phyloP scores from a whole-genome alignment of 2,113 vertebrate genomes.

The Hiodon alosoides region DNA sequence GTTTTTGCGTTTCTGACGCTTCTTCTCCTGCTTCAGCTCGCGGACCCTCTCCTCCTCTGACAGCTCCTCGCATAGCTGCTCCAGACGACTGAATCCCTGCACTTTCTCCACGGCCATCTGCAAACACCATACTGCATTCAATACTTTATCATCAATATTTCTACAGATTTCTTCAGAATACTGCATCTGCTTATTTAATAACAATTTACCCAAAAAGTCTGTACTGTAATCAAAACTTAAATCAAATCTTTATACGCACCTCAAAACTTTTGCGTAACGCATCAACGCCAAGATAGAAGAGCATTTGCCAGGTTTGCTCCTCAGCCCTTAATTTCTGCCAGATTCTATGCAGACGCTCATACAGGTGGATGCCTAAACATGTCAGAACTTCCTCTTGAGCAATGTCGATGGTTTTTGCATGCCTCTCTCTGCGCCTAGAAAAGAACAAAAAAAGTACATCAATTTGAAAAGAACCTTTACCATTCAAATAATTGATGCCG shows the following conservation, averaged over 20 bases:
- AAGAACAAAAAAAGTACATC: slow-evolving; percentile 9
- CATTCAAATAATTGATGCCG: too few species aligned
- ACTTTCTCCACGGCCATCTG: slow-evolving; percentile 96
- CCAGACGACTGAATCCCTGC: slow-evolving; percentile 89
- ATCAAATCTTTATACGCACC: slow-evolving; percentile 50
- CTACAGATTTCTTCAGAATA: neutral
- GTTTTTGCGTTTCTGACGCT: slow-evolving; percentile 93
- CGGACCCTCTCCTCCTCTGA: slow-evolving; percentile 90
- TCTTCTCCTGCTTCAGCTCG: slow-evolving; percentile 96
- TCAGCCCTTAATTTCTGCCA: slow-evolving; percentile 94
- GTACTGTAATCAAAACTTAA: neutral
- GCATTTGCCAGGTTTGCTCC: slow-evolving; percentile 96
- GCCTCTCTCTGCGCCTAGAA: slow-evolving; percentile 82
- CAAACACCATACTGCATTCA: too few species aligned
- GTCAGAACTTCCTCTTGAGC: slow-evolving; percentile 97
- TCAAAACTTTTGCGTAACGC: slow-evolving; percentile 92
- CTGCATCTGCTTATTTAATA: neutral
- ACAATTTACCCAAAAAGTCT: neutral
- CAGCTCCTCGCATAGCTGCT: slow-evolving; percentile 93
- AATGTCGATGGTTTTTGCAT: slow-evolving; percentile 95
- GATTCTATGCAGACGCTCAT: slow-evolving; percentile 88
- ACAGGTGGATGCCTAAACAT: slow-evolving; percentile 92
- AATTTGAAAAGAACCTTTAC: neutral
- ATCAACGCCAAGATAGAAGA: slow-evolving; percentile 90
- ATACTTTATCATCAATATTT: too few species aligned